These are phyloP conservation scores for Portevinia maculata DNA, from an alignment of 2,888 invertebrate species.

Conservation along the genomic window DNA sequence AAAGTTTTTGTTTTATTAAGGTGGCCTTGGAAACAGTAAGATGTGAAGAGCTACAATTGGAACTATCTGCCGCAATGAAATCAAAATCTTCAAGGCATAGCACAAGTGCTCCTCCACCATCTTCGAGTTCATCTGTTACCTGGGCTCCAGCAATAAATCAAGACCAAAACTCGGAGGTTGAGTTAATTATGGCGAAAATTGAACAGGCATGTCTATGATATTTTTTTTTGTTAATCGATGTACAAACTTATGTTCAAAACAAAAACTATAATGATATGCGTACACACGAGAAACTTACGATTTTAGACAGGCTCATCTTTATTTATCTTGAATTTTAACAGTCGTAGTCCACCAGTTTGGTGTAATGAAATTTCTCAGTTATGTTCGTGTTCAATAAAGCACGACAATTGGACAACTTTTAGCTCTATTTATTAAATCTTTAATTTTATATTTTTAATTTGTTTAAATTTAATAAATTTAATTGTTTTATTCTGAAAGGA, in stretches of 20 bases:
- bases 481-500: slow-evolving; percentile 82
- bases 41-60: slow-evolving; percentile 95
- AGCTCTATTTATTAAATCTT: too few species aligned
- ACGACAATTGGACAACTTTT: too few species aligned
- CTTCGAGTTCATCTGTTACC: slow-evolving; percentile 81
- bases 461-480: not conserved
- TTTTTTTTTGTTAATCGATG: too few species aligned
- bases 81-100: slow-evolving; percentile 79
- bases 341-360: too few species aligned
- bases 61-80: slow-evolving; percentile 89
- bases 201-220: slow-evolving; percentile 87
- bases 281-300: too few species aligned
- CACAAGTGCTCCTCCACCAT: slow-evolving; percentile 63
- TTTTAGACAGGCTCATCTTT: too few species aligned
- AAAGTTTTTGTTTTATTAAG: slow-evolving; percentile 79
- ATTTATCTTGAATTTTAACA: too few species aligned
- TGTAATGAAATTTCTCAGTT: too few species aligned
- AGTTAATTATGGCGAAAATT: slow-evolving; percentile 97
- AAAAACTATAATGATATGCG: too few species aligned
- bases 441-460: not conserved
- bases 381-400: too few species aligned
- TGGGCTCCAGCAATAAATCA: slow-evolving; percentile 83
- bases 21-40: slow-evolving; percentile 87
- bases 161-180: slow-evolving; percentile 90
- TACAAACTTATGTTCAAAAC: too few species aligned